phyloP scores from a whole-genome alignment of 92 coral and sea anemone genomes.

The Epizoanthus rinbou region DNA sequence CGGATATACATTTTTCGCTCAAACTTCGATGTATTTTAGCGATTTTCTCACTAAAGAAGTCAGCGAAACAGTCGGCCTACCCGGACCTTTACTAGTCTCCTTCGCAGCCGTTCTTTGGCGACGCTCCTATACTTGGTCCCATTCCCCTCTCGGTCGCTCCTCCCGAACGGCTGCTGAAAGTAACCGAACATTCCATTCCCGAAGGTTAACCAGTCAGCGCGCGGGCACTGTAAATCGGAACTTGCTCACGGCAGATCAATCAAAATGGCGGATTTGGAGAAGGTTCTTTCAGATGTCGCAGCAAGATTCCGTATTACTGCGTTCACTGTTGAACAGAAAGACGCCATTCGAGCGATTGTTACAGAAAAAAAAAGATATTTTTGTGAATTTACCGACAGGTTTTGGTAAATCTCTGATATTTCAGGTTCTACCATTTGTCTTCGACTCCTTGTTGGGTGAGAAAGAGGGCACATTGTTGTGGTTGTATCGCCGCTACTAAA shows the following conservation, averaged over 20 bases:
- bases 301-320: neutral
- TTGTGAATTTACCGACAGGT: constrained; percentile 48
- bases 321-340: neutral
- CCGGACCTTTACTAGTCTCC: too few species aligned
- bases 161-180: too few species aligned
- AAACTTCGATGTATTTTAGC: constrained; percentile 10
- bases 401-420: constrained; percentile 38
- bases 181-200: too few species aligned
- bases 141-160: too few species aligned
- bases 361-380: constrained; percentile 16
- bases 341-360: constrained; percentile 12
- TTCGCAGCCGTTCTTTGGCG: too few species aligned
- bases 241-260: too few species aligned
- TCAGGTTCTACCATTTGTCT: constrained; percentile 40
- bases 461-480: constrained; percentile 39
- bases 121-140: too few species aligned
- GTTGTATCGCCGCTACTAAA: constrained; percentile 51
- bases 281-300: too few species aligned
- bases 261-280: too few species aligned
- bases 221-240: too few species aligned
- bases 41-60: neutral
- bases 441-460: constrained; percentile 13
- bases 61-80: too few species aligned
- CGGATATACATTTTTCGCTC: neutral
- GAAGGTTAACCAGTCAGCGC: too few species aligned